phyloP scores from a whole-genome alignment of 1,140 invertebrate species.

The Cydia splendana region DNA sequence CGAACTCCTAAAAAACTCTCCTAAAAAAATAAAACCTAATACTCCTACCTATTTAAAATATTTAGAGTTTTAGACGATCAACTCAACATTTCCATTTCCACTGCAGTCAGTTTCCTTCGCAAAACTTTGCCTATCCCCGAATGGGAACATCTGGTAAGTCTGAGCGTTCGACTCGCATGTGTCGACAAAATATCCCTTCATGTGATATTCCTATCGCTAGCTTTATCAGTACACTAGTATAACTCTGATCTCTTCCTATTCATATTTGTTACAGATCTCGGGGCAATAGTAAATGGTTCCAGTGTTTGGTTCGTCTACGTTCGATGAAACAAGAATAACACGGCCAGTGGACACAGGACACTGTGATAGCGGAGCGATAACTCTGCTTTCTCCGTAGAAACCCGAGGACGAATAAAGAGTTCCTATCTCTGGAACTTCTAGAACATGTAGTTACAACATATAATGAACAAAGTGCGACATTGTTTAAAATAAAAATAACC shows the following conservation, averaged over 20 bases:
- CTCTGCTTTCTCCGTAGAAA: constrained; percentile 27
- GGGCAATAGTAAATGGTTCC: neutral
- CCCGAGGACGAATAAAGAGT: neutral
- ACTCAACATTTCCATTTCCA: too few species aligned
- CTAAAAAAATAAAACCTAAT: too few species aligned
- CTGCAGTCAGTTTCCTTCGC: too few species aligned
- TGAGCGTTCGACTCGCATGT: neutral
- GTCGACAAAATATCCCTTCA: neutral
- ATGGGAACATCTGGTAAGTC: neutral
- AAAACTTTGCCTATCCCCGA: too few species aligned
- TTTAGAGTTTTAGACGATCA: too few species aligned
- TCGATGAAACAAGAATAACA: neutral
- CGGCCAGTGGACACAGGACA: constrained; percentile 1
- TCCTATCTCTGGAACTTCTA: neutral
- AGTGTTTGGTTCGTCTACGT: neutral
- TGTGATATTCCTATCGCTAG: neutral
- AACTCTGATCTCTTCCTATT: neutral
- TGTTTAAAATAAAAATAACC: neutral
- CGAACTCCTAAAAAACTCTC: too few species aligned
- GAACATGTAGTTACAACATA: neutral
- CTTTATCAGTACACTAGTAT: neutral
- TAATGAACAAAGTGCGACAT: too few species aligned
- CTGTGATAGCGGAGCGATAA: constrained; percentile 15
- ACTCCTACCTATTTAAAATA: too few species aligned
- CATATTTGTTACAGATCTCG: neutral